Base-by-base conservation (phyloP, 2,888 invertebrate species). In the Dynastes hyllus region DNA sequence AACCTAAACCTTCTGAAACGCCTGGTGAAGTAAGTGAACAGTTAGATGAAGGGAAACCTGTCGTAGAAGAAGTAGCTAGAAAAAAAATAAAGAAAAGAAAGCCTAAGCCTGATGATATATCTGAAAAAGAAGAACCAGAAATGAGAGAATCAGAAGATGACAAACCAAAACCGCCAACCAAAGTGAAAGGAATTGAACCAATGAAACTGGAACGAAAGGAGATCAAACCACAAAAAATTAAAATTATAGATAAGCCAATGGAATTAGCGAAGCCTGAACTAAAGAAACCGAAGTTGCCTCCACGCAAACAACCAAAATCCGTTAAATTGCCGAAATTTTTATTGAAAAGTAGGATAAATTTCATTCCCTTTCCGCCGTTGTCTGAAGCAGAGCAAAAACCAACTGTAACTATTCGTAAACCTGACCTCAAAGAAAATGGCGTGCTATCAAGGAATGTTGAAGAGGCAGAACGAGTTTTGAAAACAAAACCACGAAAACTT, bases 301-400 rank as follows among this genome's bases (percentile, higher is more conserved):
- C 83, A 65, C 86, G 86, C 78, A 87, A 87, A 82, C 87, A 87
- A 81, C 80, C 78, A 2, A 83, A 84, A 76, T n/a, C 63, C 5
- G 85, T 81, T 0, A 85, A 84, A 81, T 88, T 95, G 77, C 94
- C 94, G 0, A 94, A 93, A 87, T 90, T 94, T 75, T 91, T 93
- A 85, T 88, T 95, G 0, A 94, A 94, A 85, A 95, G 95, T 86
- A 91, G 93, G 82, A 93, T 95, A n/a, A 91, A 89, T 61, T 91
- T 91, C 83, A 87, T 90, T 1, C 89, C 90, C 73, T 90, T 90
- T 81, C 89, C 90, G 53, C 88, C 89, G 27, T 29, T 80, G 67
- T 81, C 80, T 32, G 88, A 88, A 85, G 58, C 83, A 61, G 87
- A 88, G 82, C 84, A 86, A 73, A 81, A 84, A 71, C 87, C 89